Percentiles rank a stretch among this genome's conserved stretches.
These are phyloP conservation scores for Drosophila siamana DNA, from an alignment of 2,888 invertebrate genomes.

Conservation along the genomic window DNA sequence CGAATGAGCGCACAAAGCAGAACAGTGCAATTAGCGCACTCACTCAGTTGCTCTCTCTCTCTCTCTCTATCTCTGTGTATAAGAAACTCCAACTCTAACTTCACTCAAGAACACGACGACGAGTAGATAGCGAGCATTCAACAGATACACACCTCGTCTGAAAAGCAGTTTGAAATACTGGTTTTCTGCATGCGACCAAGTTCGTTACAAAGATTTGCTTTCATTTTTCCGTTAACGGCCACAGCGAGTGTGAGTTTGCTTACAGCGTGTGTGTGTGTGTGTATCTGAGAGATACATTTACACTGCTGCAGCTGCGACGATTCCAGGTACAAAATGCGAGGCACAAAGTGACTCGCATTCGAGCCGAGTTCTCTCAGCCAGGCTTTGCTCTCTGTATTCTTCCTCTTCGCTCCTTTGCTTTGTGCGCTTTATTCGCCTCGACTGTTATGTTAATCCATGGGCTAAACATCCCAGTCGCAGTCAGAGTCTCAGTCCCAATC, in stretches of 20 bases:
- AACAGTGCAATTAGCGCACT: background rate
- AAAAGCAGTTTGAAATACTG: slow-evolving; percentile 69
- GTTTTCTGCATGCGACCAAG: slow-evolving; percentile 62
- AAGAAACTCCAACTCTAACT: slow-evolving; percentile 19
- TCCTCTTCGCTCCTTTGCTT: slow-evolving; percentile 21
- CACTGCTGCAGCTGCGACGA: slow-evolving; percentile 23
- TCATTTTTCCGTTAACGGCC: slow-evolving; percentile 77
- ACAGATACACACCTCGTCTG: slow-evolving; percentile 70
- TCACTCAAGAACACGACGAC: slow-evolving; percentile 44
- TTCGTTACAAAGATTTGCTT: slow-evolving; percentile 79
- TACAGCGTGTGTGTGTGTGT: slow-evolving; percentile 16
- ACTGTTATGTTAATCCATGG: slow-evolving; percentile 72
- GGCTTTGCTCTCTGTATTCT: slow-evolving; percentile 47
- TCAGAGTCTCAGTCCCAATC: slow-evolving; percentile 27
- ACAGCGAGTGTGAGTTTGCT: slow-evolving; percentile 11
- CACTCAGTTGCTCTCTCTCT: slow-evolving; percentile 14
- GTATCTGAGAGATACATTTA: slow-evolving; percentile 35
- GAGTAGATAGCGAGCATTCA: slow-evolving; percentile 32
- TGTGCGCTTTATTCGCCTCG: slow-evolving; percentile 36
- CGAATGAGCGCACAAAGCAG: slow-evolving; percentile 39
- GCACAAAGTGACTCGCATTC: slow-evolving; percentile 19
- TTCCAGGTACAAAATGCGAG: slow-evolving; percentile 45
- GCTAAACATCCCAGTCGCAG: slow-evolving; percentile 54
- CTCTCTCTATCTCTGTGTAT: background rate
- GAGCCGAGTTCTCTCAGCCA: slow-evolving; percentile 57